Evolutionary conservation across 2,888 invertebrate genomes (phyloP), one percentile per base, ranked within the genome.

Genomic region (Xanthia togata): DNA sequence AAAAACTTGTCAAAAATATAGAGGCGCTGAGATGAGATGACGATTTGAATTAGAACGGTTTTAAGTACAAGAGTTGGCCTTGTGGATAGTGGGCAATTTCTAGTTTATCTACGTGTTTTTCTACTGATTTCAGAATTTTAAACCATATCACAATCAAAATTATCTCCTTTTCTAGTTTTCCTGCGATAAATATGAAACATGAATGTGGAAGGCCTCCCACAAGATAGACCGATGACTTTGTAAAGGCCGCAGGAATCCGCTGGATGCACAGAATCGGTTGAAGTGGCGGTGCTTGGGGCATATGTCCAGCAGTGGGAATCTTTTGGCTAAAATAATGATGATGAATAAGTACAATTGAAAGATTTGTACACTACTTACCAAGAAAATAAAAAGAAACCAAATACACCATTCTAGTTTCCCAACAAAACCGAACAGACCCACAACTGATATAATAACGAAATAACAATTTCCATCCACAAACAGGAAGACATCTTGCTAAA

Each of bases 391-490:
- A 55, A 57, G 6, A 44, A 23, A 14, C 47, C 50, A 64, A 69
- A 69, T 41, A 70, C 23, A 62, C n/a, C 31, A 44, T 67, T 57
- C 23, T 5, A 12, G 26, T 44, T 57, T 41, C 17, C 38, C 26
- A 26, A 70, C 44, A 68, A 76, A 69, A 69, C 55, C 31, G 47
- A 71, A 57, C 57, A 68, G 50, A 50, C 53, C 68, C 70, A 53
- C 23, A 76, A 76, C 60, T 62, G 60, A 69, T 76, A 71, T 82
- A 69, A 71, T 82, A 82, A 82, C 60, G 44, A 55, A 82, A 82
- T 82, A 82, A 85, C 86, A 82, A 85, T 85, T 82, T 82, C 77
- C 63, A 85, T 65, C 44, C 17, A 65, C 64, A 76, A 81, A 87
- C 81, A 78, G 81, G 81, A 87, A 83, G 72, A 50, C 67, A 83